Percentiles rank a stretch among this genome's conserved stretches.
Conservation (phyloP, 2,797 vertebrate genomes). For the Falco novaeseelandiae region DNA sequence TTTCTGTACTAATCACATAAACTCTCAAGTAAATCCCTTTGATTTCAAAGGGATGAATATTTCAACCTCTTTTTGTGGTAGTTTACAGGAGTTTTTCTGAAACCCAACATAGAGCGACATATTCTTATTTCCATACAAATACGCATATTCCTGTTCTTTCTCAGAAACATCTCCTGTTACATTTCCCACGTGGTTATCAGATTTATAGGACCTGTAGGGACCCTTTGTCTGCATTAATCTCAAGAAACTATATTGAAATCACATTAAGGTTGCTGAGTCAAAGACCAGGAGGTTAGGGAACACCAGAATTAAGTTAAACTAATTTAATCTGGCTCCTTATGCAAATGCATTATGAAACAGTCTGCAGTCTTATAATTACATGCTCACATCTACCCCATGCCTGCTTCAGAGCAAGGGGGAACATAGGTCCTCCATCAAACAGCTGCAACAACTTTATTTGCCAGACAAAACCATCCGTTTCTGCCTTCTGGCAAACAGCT, state of each 20-base stretch:
- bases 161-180: not conserved
- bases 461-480: not conserved
- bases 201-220: constrained; percentile 25
- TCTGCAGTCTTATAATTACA: not conserved
- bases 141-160: not conserved
- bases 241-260: constrained; percentile 37
- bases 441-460: not conserved
- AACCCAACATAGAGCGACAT: not conserved
- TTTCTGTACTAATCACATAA: constrained; percentile 34
- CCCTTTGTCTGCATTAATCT: constrained; percentile 29
- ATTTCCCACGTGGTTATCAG: constrained; percentile 32
- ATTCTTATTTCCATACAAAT: not conserved
- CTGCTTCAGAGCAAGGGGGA: not conserved
- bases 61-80: constrained; percentile 4
- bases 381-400: not conserved
- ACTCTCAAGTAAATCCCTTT: constrained; percentile 31
- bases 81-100: not conserved
- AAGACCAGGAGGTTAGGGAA: constrained; percentile 17
- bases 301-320: constrained; percentile 37
- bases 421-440: not conserved
- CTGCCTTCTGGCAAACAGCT: not conserved
- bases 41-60: constrained; percentile 50
- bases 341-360: constrained; percentile 19
- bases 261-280: constrained; percentile 36
- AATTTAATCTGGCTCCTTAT: constrained; percentile 26